A percentile compares a stretch with the other conserved stretches of the same genome.
phyloP scores from a whole-genome alignment of 37 sponge, comb jelly and placozoan genomes.

The Ianthella basta region DNA sequence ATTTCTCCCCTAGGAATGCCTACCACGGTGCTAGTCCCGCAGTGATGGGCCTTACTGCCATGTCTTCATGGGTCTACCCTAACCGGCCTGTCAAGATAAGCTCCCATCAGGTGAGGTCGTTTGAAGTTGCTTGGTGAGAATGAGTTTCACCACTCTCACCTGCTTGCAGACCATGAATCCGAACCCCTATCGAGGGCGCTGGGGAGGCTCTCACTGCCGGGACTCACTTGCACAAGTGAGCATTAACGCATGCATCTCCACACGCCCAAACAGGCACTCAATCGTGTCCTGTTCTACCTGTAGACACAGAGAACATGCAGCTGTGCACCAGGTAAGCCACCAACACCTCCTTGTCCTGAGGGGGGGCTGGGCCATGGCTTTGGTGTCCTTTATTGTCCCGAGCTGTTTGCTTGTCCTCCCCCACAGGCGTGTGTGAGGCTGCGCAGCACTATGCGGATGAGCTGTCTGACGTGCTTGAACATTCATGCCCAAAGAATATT shows the following conservation, averaged over 20 bases:
- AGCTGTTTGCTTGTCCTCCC: too few species aligned
- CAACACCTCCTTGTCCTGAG: too few species aligned
- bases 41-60: conserved; percentile 67
- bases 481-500: conserved; percentile 75
- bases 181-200: conserved; percentile 90
- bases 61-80: conserved; percentile 73
- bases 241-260: background rate
- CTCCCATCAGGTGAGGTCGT: conserved; percentile 56
- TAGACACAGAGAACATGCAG: conserved; percentile 32
- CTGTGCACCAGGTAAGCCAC: conserved; percentile 31
- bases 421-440: conserved; percentile 75
- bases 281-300: background rate
- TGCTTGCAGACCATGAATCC: conserved; percentile 76
- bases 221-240: conserved; percentile 64
- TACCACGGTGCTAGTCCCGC: conserved; percentile 92
- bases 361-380: too few species aligned
- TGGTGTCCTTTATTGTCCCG: too few species aligned
- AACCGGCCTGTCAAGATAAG: conserved; percentile 50
- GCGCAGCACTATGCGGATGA: conserved; percentile 78
- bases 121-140: background rate
- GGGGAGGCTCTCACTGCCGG: conserved; percentile 94
- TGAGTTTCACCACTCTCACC: background rate
- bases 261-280: too few species aligned
- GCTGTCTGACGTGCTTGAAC: conserved; percentile 72
- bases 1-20: conserved; percentile 57